Evolutionary conservation across 2,797 vertebrate species (phyloP).

Genomic region (Esox lucius): DNA sequence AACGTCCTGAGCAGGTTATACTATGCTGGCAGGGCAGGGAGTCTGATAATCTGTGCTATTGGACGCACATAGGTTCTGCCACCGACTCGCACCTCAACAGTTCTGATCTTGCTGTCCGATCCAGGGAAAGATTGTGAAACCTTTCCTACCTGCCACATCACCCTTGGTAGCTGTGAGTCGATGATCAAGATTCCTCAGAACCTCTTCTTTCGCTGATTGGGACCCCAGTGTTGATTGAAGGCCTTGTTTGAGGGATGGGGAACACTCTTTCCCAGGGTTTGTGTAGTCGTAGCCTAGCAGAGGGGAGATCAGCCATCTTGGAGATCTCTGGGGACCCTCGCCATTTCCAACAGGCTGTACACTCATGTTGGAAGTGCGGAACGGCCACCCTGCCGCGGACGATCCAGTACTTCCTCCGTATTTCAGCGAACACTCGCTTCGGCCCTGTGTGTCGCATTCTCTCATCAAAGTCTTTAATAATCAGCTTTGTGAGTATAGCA

Average conservation of each 20-base stretch:
- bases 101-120: slow-evolving; percentile 8
- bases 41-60: background rate
- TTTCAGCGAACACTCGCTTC: slow-evolving; percentile 19
- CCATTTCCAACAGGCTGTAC: slow-evolving; percentile 20
- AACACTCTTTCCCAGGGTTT: slow-evolving; percentile 20
- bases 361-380: slow-evolving; percentile 1
- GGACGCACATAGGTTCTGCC: slow-evolving; percentile 6
- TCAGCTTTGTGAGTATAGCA: slow-evolving; percentile 32
- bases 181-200: slow-evolving; percentile 12
- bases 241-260: slow-evolving; percentile 3
- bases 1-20: background rate
- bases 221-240: background rate
- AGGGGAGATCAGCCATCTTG: slow-evolving; percentile 24
- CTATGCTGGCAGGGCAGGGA: slow-evolving; percentile 4
- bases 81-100: background rate
- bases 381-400: slow-evolving; percentile 7
- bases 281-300: background rate
- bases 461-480: slow-evolving; percentile 15
- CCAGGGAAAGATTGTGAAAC: background rate
- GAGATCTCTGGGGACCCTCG: slow-evolving; percentile 3
- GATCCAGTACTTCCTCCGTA: slow-evolving; percentile 17
- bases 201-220: background rate
- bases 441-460: slow-evolving; percentile 14
- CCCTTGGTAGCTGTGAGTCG: slow-evolving; percentile 15
- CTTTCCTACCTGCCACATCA: slow-evolving; percentile 5